These are phyloP conservation scores for Thalassoma bifasciatum DNA, from an alignment of 2,113 vertebrate species.

Conservation along the genomic window DNA sequence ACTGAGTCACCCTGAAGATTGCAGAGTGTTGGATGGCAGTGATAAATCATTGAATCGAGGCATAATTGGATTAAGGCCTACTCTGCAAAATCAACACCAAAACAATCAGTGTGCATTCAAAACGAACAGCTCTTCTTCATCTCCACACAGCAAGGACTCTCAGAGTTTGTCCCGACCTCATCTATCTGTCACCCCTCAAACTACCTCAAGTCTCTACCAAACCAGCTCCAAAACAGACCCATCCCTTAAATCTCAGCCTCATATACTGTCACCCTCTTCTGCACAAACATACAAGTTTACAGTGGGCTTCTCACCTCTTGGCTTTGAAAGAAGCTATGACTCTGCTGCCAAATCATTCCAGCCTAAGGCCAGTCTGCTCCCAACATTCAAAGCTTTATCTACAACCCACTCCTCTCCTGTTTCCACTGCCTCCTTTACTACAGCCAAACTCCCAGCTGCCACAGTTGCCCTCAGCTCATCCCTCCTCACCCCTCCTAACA, in stretches of 20 bases:
- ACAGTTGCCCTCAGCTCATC: constrained; percentile 14
- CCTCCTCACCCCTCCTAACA: constrained; percentile 14
- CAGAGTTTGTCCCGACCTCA: constrained; percentile 31
- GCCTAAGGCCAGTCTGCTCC: constrained; percentile 42
- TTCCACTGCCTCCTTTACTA: constrained; percentile 2
- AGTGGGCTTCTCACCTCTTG: constrained; percentile 38
- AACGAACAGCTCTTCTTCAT: constrained; percentile 19
- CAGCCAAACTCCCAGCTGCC: constrained; percentile 1
- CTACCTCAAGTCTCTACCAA: too few species aligned
- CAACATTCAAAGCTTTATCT: constrained; percentile 22
- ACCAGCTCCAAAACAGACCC: too few species aligned
- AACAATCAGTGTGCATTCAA: constrained; percentile 30
- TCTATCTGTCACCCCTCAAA: too few species aligned
- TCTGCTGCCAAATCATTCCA: constrained; percentile 41
- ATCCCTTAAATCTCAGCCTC: constrained; percentile 20
- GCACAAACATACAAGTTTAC: constrained; percentile 28
- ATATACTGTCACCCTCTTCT: neutral
- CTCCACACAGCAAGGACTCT: constrained; percentile 34
- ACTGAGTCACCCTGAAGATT: constrained; percentile 32
- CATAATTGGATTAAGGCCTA: constrained; percentile 28
- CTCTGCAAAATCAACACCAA: constrained; percentile 43
- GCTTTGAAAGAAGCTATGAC: constrained; percentile 66
- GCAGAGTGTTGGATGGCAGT: constrained; percentile 38
- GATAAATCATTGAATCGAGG: constrained; percentile 28
- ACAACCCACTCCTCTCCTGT: constrained; percentile 31